Evolutionary conservation across 2,888 invertebrate genomes (phyloP).

Genomic region (Cerceris rybyensis): DNA sequence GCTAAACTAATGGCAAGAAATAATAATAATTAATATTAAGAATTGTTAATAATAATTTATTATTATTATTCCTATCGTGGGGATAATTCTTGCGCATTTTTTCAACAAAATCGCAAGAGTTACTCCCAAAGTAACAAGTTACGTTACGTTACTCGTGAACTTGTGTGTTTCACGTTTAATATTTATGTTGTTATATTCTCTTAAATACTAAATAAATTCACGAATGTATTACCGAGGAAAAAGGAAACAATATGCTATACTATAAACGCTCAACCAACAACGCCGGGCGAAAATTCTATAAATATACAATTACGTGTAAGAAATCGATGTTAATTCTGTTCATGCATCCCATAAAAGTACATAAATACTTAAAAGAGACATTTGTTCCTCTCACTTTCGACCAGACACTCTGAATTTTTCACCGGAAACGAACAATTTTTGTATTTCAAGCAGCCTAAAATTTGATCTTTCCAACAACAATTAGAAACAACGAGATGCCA

Average conservation of each 20-base stretch:
- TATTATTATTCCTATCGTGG: not conserved
- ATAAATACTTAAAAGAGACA: not conserved
- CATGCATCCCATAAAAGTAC: not conserved
- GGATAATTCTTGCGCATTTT: too few species aligned
- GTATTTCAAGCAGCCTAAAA: not conserved
- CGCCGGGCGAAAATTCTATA: not conserved
- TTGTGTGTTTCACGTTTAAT: too few species aligned
- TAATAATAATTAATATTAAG: not conserved
- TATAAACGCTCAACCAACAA: too few species aligned
- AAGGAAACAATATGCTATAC: too few species aligned
- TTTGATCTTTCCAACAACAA: not conserved
- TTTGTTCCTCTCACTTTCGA: not conserved
- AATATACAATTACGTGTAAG: not conserved
- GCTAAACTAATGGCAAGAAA: not conserved
- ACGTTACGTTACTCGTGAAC: too few species aligned
- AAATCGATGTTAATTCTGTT: slow-evolving; percentile 13
- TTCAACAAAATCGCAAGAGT: too few species aligned
- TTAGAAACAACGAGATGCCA: too few species aligned
- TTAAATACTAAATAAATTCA: too few species aligned
- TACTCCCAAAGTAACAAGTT: too few species aligned
- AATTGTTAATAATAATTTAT: slow-evolving; percentile 7
- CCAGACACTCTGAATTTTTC: not conserved
- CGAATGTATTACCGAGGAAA: too few species aligned
- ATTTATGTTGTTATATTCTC: too few species aligned
- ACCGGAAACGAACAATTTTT: not conserved